Evolutionary conservation across 2,113 vertebrate genomes (phyloP).

Genomic region (Pelvicachromis taeniatus): DNA sequence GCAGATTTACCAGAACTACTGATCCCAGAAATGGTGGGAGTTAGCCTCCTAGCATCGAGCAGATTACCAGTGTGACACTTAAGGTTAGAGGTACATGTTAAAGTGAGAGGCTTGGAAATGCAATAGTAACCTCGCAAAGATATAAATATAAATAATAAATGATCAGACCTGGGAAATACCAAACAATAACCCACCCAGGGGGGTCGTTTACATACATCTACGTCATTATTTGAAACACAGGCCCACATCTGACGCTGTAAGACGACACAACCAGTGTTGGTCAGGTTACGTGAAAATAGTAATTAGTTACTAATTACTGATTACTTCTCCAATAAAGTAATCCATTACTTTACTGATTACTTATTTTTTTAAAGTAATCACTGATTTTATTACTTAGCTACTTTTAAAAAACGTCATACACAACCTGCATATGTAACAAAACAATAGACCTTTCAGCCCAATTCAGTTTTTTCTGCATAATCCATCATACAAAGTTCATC

Average conservation of each 20-base stretch:
- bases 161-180: too few species aligned
- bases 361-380: not conserved
- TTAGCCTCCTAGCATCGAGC: not conserved
- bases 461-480: not conserved
- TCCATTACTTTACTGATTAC: not conserved
- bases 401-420: not conserved
- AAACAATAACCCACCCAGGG: too few species aligned
- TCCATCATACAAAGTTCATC: accelerated
- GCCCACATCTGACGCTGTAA: too few species aligned
- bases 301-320: too few species aligned
- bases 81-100: accelerated
- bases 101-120: not conserved
- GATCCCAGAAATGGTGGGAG: not conserved
- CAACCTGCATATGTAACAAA: not conserved
- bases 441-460: not conserved
- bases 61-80: not conserved
- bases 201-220: too few species aligned
- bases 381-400: not conserved
- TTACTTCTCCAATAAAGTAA: not conserved
- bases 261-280: too few species aligned
- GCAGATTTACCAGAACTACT: not conserved
- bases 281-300: too few species aligned
- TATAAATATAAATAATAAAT: too few species aligned
- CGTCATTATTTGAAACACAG: too few species aligned
- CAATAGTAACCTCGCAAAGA: not conserved